These are phyloP conservation scores for Asteroscopus sphinx DNA, from an alignment of 2,888 invertebrate species.

Conservation along the genomic window DNA sequence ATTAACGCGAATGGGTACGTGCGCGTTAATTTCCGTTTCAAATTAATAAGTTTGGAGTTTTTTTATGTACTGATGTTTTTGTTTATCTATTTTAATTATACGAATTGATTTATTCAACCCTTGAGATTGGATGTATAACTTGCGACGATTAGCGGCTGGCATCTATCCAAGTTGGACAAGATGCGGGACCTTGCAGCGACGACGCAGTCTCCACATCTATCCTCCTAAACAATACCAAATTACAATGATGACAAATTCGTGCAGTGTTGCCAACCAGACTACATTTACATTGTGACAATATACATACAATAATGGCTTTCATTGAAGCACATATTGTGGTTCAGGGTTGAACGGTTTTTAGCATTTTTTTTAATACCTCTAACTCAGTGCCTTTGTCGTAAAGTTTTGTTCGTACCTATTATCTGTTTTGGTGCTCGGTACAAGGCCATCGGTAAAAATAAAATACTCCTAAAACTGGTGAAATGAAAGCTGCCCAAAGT, in stretches of 20 bases:
- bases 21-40: no score
- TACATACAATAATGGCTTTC: constrained; percentile 25
- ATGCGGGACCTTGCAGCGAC: constrained; percentile 66
- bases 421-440: constrained; percentile 35
- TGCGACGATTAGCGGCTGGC: constrained; percentile 83
- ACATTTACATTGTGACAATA: constrained; percentile 10
- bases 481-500: constrained; percentile 31
- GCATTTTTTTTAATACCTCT: constrained; percentile 34
- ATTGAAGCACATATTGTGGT: constrained; percentile 34
- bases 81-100: constrained; percentile 26
- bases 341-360: constrained; percentile 28
- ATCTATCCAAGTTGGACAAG: constrained; percentile 69
- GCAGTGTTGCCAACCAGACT: constrained; percentile 21
- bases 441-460: constrained; percentile 39
- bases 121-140: constrained; percentile 77
- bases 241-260: constrained; percentile 37
- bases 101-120: constrained; percentile 38
- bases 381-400: constrained; percentile 30
- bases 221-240: constrained; percentile 37
- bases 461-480: constrained; percentile 28
- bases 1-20: no score
- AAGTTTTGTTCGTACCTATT: constrained; percentile 38
- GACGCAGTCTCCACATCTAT: constrained; percentile 66
- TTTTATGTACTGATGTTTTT: neutral
- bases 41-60: neutral